phyloP scores from a whole-genome alignment of 2,113 vertebrate genomes.

The Cyrtonyx montezumae region DNA sequence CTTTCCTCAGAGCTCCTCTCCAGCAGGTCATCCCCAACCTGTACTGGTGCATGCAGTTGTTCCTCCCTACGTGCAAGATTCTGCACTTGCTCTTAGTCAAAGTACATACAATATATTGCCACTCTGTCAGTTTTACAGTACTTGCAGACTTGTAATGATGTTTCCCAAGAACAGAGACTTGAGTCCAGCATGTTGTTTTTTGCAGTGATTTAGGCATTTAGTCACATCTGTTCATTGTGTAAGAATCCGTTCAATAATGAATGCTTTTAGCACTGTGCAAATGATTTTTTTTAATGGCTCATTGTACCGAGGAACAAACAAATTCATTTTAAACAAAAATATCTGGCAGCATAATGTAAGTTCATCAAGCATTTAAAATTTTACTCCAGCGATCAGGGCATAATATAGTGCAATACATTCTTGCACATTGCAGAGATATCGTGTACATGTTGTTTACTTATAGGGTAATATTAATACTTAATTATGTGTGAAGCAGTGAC shows the following conservation, averaged over 20 bases:
- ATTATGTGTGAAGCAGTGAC: constrained; percentile 68
- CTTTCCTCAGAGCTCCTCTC: no score
- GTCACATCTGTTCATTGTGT: not conserved
- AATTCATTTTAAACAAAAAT: constrained; percentile 47
- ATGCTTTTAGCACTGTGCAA: not conserved
- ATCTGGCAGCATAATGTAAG: not conserved
- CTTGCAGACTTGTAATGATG: not conserved
- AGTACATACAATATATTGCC: not conserved
- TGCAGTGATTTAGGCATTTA: not conserved
- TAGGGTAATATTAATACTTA: constrained; percentile 71
- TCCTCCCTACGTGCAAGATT: no score
- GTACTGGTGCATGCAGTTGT: no score
- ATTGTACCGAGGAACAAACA: constrained; percentile 36
- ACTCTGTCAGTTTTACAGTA: not conserved
- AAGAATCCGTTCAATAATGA: not conserved
- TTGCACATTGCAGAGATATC: constrained; percentile 1
- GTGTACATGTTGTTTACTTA: constrained; percentile 64
- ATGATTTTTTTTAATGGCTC: constrained; percentile 31
- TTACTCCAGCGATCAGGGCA: not conserved
- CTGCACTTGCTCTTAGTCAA: not conserved
- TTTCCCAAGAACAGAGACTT: not conserved
- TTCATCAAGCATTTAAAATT: constrained; percentile 17
- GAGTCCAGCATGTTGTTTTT: not conserved
- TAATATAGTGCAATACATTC: constrained; percentile 25
- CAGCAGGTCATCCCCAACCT: no score